Base-by-base conservation (phyloP, 2,113 vertebrate species). In the Sapayoa aenigma region DNA sequence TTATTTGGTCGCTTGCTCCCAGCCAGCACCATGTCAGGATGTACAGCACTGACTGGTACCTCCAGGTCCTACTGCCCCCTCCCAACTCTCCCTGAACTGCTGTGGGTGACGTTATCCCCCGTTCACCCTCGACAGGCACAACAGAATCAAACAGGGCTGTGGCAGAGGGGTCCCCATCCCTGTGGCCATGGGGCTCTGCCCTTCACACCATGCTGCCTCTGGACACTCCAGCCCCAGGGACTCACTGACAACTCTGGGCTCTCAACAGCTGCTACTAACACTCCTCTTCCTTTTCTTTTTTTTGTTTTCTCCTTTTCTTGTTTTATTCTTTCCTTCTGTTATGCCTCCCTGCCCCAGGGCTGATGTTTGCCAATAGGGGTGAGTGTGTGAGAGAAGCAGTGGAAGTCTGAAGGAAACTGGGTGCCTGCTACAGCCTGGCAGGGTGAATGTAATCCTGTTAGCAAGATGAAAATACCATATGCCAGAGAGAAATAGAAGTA, bases 1-100 rank as follows among this genome's bases (percentile, higher is more conserved):
- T 30, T 11, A 0, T 49, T 12, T 25, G 28, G 23, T 18, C 2
- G 2, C 46, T 11, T 0, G 2, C 21, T 58, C 7, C 9, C 19
- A 12, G 23, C 4, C 30, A 14, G 49, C 11, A 1, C 2, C 0
- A 5, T 19, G 28, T 14, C 30, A 4, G 53, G 56, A 11, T 6
- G 39, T 5, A 5, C 15, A 4, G 35, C 35, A 1, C 33, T 9
- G 47, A 2, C 1, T 13, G 1, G 12, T 11, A 17, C 15, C 79
- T 60, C 41, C 1, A 0, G 71, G 2, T 7, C 14, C 30, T 46
- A 0, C 62, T 14, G 3, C 14, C 7, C 47, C 6, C 37, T 39
- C 71, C 52, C 15, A 0, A 0, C 78, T 20, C 5, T 11, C 21
- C 58, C 41, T 2, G 3, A 2, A 44, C 30, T 4, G 23, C 76